These are phyloP conservation scores for Hermaeophaga mercurialis DNA, from an alignment of 2,888 invertebrate genomes.

Conservation along the genomic window DNA sequence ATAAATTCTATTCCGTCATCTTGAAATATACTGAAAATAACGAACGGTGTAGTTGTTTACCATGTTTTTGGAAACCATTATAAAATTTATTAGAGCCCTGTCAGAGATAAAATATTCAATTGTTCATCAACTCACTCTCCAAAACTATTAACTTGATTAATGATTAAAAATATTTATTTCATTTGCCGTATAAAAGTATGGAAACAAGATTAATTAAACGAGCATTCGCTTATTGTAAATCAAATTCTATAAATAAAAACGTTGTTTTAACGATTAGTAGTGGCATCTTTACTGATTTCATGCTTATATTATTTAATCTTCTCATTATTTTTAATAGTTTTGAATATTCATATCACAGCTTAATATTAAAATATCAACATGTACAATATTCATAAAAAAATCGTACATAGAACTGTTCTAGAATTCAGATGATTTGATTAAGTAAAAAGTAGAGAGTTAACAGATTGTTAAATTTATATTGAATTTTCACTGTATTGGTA, in stretches of 20 bases:
- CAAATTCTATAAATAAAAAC: not conserved
- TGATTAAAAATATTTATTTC: constrained; percentile 2
- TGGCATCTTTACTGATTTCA: no score
- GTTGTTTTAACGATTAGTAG: no score
- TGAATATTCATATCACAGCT: no score
- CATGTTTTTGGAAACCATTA: not conserved
- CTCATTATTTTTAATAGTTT: no score
- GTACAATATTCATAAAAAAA: no score
- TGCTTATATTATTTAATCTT: no score
- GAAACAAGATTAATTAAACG: not conserved
- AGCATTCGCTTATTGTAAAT: not conserved
- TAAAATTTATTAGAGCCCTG: constrained; percentile 1
- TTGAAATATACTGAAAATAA: not conserved
- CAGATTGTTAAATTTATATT: no score
- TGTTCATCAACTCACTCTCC: constrained; percentile 1
- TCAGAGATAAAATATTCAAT: constrained; percentile 4
- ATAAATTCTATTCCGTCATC: not conserved
- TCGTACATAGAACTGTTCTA: no score
- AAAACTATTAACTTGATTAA: constrained; percentile 12
- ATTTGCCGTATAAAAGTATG: not conserved
- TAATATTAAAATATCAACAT: no score
- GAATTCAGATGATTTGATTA: no score
- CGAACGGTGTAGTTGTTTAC: not conserved
- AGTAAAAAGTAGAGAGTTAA: no score
- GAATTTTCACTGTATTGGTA: no score